phyloP scores from a whole-genome alignment of 2,888 invertebrate species.

The Scaptodrosophila latifasciaeformis region DNA sequence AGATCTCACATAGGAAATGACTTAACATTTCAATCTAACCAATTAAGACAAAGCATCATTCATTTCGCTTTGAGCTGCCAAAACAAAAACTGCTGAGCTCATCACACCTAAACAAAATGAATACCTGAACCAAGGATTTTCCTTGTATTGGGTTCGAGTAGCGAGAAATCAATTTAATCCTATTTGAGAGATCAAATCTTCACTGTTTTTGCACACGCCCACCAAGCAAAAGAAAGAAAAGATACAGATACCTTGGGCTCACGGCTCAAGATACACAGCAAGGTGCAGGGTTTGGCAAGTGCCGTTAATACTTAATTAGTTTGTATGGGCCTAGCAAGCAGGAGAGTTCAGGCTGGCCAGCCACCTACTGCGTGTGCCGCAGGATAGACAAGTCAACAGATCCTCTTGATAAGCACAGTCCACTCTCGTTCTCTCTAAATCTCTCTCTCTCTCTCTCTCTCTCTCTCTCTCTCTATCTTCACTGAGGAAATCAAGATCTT shows the following conservation, averaged over 20 bases:
- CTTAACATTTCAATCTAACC: constrained; percentile 51
- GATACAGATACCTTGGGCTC: constrained; percentile 6
- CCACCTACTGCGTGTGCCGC: constrained; percentile 57
- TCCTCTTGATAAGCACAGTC: constrained; percentile 26
- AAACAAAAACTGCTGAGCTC: constrained; percentile 53
- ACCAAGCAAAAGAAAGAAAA: constrained; percentile 21
- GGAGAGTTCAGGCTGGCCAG: constrained; percentile 16
- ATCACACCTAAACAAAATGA: constrained; percentile 23
- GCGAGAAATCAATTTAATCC: constrained; percentile 66
- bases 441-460: too few species aligned
- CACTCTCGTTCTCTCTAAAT: too few species aligned
- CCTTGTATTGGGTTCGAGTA: constrained; percentile 31
- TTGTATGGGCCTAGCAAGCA: constrained; percentile 38
- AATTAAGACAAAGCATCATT: constrained; percentile 27
- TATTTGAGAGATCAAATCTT: constrained; percentile 49
- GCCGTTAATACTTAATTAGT: constrained; percentile 66
- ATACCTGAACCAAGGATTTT: not conserved
- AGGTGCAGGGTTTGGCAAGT: constrained; percentile 56
- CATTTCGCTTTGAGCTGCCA: constrained; percentile 31
- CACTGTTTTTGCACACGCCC: constrained; percentile 55
- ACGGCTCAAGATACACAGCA: too few species aligned
- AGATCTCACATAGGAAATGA: too few species aligned
- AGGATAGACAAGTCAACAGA: constrained; percentile 47
- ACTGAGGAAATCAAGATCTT: constrained; percentile 7
- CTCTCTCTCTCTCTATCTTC: too few species aligned